These are phyloP conservation scores for Basileuterus tristriatus DNA, from an alignment of 2,797 vertebrate genomes.

Conservation along the genomic window DNA sequence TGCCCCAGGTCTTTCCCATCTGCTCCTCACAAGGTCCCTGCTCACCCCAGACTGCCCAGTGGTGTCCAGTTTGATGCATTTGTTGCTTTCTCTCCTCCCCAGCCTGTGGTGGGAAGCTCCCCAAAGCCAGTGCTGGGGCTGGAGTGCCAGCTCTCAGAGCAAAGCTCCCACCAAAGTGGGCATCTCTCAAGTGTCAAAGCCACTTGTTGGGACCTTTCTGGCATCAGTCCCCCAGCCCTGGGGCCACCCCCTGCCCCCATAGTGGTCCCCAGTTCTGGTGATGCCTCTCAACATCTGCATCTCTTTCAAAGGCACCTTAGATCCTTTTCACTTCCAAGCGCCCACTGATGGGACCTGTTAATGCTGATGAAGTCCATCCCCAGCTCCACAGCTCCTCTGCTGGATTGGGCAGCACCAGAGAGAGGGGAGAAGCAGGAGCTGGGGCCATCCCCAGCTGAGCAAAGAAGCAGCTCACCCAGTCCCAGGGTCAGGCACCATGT, in stretches of 20 bases:
- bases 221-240: background rate
- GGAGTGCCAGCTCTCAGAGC: background rate
- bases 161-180: background rate
- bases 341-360: background rate
- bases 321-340: background rate
- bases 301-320: background rate
- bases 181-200: background rate
- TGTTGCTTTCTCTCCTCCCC: background rate
- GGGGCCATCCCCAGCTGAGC: background rate
- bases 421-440: fast-evolving
- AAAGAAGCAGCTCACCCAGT: background rate
- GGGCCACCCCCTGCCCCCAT: fast-evolving
- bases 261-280: background rate
- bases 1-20: background rate
- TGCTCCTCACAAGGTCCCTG: background rate
- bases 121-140: background rate
- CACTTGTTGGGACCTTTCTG: background rate
- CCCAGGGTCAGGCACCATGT: background rate
- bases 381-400: fast-evolving
- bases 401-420: background rate
- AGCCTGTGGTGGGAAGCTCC: background rate
- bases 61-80: background rate
- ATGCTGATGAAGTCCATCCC: background rate
- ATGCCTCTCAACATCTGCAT: background rate
- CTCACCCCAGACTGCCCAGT: background rate